Evolutionary conservation across 64 coral and sea anemone genomes (phyloP).

Genomic region (Actinia equina): DNA sequence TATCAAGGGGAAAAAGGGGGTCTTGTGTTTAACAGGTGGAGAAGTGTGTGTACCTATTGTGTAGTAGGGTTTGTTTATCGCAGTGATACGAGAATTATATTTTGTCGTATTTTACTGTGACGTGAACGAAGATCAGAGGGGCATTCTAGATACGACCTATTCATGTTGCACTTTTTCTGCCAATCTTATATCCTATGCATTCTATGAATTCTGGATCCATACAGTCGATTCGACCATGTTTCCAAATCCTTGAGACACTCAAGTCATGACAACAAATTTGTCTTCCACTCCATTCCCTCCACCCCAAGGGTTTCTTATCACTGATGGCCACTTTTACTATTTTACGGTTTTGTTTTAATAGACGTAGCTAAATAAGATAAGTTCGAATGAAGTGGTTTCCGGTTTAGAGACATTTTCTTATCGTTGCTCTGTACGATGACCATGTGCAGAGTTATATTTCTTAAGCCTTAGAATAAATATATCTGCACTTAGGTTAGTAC

Average conservation of each 20-base stretch:
- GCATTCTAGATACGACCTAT: too few species aligned
- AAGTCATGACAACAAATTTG: neutral
- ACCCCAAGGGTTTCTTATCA: slow-evolving; percentile 1
- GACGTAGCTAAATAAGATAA: slow-evolving; percentile 8
- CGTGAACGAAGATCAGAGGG: neutral
- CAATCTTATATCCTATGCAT: too few species aligned
- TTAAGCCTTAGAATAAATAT: neutral
- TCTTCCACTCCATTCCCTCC: neutral
- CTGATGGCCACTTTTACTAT: slow-evolving; percentile 4
- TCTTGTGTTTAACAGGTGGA: neutral
- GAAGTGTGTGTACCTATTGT: neutral
- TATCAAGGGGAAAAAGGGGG: neutral
- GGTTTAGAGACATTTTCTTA: slow-evolving; percentile 5
- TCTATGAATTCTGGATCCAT: too few species aligned
- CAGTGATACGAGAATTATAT: neutral
- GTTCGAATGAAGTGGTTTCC: slow-evolving; percentile 12
- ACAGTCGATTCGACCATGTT: neutral
- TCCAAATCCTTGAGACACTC: neutral
- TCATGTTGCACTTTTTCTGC: too few species aligned
- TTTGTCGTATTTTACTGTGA: neutral
- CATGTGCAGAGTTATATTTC: slow-evolving; percentile 12
- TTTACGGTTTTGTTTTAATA: slow-evolving; percentile 20
- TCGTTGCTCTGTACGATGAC: slow-evolving; percentile 6
- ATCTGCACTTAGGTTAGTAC: neutral
- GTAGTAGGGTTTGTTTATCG: neutral